Base-by-base conservation (phyloP, 2,888 invertebrate species). In the Pimpla rufipes region DNA sequence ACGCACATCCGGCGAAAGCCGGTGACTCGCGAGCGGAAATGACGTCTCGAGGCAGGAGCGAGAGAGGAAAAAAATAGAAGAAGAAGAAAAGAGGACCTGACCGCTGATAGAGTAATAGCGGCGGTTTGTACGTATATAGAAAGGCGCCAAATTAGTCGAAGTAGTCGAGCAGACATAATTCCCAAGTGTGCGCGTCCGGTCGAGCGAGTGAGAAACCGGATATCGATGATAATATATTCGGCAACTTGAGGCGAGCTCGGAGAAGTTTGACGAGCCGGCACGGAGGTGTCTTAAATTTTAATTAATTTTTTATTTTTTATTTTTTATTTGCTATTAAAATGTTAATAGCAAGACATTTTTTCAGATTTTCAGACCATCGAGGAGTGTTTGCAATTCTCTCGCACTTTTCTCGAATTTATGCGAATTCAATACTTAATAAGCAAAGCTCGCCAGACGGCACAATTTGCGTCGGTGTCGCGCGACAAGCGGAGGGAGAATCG, bases 121-220 rank as follows among this genome's bases (percentile, higher is more conserved):
- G 47, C 71, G 45, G 21, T 18, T 55, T 73, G 40, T 47, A 79
- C 71, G 67, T 68, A 62, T 67, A 55, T 82, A 75, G 68, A 83
- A 74, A 83, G 83, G 67, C 52, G 73, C 50, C 11, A 67, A 83
- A 83, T 83, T 83, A 83, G 70, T 37, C 40, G 35, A 70, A 57
- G 83, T 79, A 79, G 66, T 83, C 70, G 75, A 83, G 70, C 66
- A 83, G 50, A 35, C 59, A 77, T 77, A 83, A 83, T 73, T 62
- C 23, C 21, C 76, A 29, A 71, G 40, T 47, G 59, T 67, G 52
- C 68, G 67, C 50, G 42, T 83, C 83, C 79, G 83, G 52, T 67
- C 62, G 67, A n/a, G 57, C 23, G 18, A 71, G 21, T 11, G 45
- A 68, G 78, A 79, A 79, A 75, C 70, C 37, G 37, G 57, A 71